Evolutionary conservation across 2,797 vertebrate species (phyloP).

Genomic region (Crax fasciolata): DNA sequence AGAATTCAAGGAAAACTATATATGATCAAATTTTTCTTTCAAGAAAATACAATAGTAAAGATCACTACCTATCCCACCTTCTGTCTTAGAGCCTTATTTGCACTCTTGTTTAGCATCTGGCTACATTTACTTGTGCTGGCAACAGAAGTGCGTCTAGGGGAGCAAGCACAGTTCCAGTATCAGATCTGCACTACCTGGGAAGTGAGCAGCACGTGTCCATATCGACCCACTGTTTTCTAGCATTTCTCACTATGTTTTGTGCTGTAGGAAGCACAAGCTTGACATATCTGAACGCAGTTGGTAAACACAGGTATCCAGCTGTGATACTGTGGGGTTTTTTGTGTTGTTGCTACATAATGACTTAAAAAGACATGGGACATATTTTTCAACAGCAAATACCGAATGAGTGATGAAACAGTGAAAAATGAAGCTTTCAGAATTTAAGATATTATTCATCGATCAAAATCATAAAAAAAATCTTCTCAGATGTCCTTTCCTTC

Average conservation of each 20-base stretch:
- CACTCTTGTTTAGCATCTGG: background rate
- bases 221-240: background rate
- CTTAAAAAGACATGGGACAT: background rate
- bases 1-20: background rate
- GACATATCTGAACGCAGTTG: background rate
- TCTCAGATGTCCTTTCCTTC: background rate
- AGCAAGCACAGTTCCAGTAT: background rate
- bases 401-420: background rate
- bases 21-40: background rate
- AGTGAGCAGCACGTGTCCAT: background rate
- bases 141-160: background rate
- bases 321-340: background rate
- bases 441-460: background rate
- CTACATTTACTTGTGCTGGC: background rate
- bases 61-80: background rate
- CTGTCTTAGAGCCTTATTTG: background rate
- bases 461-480: background rate
- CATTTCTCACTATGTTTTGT: background rate
- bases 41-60: background rate
- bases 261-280: background rate
- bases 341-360: background rate
- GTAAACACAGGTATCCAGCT: background rate
- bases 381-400: constrained; percentile 3
- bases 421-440: constrained; percentile 28
- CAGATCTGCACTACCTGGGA: background rate